Percentiles rank a stretch among this genome's conserved stretches.
Conservation (phyloP, 2,797 vertebrate species). For the Pseudomugil gertrudae region DNA sequence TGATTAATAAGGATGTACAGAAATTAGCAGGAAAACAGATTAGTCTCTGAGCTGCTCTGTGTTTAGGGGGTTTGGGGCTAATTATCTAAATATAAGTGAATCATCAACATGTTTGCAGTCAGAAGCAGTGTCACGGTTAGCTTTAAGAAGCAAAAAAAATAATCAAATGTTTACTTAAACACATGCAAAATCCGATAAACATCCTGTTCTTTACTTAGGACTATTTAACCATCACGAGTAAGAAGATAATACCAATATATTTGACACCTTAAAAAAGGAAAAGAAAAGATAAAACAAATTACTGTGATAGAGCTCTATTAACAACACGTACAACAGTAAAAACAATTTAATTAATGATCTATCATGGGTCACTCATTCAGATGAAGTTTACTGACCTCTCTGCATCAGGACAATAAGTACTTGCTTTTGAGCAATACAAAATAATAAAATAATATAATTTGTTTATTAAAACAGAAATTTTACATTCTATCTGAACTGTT, state of each 20-base stretch:
- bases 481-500: neutral
- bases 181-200: constrained; percentile 7
- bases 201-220: constrained; percentile 4
- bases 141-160: constrained; percentile 9
- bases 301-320: constrained; percentile 43
- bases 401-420: constrained; percentile 23
- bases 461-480: constrained; percentile 17
- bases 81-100: constrained; percentile 23
- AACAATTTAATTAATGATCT: constrained; percentile 70
- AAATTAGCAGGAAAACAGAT: constrained; percentile 44
- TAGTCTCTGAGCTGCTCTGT: constrained; percentile 26
- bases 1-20: constrained; percentile 46
- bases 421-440: neutral
- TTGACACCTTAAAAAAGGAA: neutral
- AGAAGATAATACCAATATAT: neutral
- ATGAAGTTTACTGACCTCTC: constrained; percentile 29
- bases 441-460: constrained; percentile 1
- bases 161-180: neutral
- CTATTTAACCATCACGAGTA: neutral
- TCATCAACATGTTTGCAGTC: constrained; percentile 36
- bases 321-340: constrained; percentile 73
- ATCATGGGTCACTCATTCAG: constrained; percentile 54
- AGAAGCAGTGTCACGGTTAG: neutral
- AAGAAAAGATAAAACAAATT: neutral
- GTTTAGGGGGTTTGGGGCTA: neutral